Evolutionary conservation across 2,113 vertebrate species (phyloP).

Genomic region (Ploceus nigricollis): DNA sequence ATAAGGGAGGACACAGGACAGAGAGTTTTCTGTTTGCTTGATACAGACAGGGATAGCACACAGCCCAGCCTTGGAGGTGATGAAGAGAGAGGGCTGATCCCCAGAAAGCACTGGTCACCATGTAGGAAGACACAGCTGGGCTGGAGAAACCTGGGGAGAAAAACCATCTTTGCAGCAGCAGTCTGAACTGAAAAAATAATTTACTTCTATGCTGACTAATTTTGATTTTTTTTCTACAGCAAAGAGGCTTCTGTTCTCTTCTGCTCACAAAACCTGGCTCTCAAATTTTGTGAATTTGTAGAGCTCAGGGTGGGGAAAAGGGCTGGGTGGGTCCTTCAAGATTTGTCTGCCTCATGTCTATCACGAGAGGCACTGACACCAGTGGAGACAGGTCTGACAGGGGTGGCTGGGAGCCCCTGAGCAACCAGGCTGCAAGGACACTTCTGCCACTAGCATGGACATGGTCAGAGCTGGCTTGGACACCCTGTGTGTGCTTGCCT

Average conservation of each 20-base stretch:
- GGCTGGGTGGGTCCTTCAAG: not conserved
- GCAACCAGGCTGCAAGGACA: not conserved
- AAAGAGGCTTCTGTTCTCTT: not conserved
- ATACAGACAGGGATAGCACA: not conserved
- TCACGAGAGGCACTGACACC: not conserved
- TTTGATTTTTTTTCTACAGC: not conserved
- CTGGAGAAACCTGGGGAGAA: not conserved
- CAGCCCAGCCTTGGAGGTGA: not conserved
- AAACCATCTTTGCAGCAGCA: not conserved
- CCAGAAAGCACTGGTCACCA: not conserved
- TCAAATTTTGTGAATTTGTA: not conserved
- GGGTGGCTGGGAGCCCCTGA: fast-evolving
- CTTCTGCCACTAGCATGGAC: fast-evolving
- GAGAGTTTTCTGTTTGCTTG: not conserved
- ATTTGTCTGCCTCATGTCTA: fast-evolving
- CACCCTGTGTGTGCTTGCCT: no score
- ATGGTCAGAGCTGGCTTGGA: not conserved
- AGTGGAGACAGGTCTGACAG: not conserved
- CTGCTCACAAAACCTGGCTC: not conserved
- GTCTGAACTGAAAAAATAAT: not conserved
- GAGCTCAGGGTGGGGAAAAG: not conserved
- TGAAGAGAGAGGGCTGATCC: not conserved
- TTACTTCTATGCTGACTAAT: not conserved
- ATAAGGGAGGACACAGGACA: not conserved
- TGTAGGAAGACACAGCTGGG: not conserved